phyloP scores from a whole-genome alignment of 2,113 vertebrate genomes.

The Clarias magur region DNA sequence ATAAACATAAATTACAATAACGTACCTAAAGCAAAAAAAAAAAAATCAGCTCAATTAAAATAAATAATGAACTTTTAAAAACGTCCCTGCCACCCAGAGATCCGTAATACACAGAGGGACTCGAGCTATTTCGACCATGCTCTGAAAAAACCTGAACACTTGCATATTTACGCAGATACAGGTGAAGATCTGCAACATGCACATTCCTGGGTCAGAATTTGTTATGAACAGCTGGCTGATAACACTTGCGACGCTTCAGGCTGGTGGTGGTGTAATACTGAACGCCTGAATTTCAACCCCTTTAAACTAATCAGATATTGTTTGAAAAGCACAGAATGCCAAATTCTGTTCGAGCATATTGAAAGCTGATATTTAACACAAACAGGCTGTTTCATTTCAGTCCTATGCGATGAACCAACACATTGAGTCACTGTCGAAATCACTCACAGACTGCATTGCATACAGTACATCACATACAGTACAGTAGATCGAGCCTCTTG shows the following conservation, averaged over 20 bases:
- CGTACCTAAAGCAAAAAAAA: too few relatives aligned
- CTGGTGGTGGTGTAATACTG: background rate
- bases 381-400: background rate
- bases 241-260: background rate
- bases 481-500: slow-evolving; percentile 8
- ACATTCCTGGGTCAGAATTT: background rate
- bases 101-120: background rate
- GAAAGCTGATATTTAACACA: background rate
- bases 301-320: background rate
- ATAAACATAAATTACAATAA: too few relatives aligned
- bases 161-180: background rate
- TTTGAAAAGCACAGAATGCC: background rate
- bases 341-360: background rate
- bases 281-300: background rate
- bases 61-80: background rate
- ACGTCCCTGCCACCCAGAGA: background rate
- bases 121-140: background rate
- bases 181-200: background rate
- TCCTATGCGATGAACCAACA: background rate
- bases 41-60: too few relatives aligned
- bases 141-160: background rate
- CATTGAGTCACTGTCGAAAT: background rate
- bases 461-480: background rate
- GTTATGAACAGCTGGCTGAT: background rate
- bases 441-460: slow-evolving; percentile 3